A percentile compares a stretch with the other conserved stretches of the same genome.
These are phyloP conservation scores for Ornithorhynchus anatinus DNA, from an alignment of 2,113 vertebrate species.

Conservation along the genomic window DNA sequence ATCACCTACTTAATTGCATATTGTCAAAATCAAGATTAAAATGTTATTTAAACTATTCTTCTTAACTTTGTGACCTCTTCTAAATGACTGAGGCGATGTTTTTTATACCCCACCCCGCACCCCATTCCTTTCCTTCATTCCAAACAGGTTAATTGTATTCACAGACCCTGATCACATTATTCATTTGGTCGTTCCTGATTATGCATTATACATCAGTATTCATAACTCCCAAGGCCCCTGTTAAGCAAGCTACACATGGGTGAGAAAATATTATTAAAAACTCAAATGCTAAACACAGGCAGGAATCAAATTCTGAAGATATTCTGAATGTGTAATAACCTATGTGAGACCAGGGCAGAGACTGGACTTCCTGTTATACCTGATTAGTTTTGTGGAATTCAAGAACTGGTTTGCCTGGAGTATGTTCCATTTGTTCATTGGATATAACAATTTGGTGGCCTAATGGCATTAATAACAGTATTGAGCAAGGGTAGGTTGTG, in stretches of 20 bases:
- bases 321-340: constrained; percentile 1
- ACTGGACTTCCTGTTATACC: not conserved
- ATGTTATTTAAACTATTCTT: constrained; percentile 35
- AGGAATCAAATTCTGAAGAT: not conserved
- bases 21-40: constrained; percentile 41
- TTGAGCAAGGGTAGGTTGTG: too few species aligned
- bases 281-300: not conserved
- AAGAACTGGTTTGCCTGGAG: too few species aligned
- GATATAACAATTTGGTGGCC: too few species aligned
- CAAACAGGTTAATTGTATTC: constrained; percentile 31
- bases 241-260: constrained; percentile 1
- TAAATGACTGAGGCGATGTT: constrained; percentile 16
- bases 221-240: constrained; percentile 13
- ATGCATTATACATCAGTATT: constrained; percentile 24
- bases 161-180: constrained; percentile 24
- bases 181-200: constrained; percentile 33
- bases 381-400: too few species aligned
- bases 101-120: too few species aligned
- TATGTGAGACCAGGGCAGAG: not conserved
- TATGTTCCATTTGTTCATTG: too few species aligned
- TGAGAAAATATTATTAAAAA: constrained; percentile 12
- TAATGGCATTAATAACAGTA: too few species aligned
- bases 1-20: constrained; percentile 49
- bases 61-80: constrained; percentile 11
- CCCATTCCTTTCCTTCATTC: constrained; percentile 31